Conservation (phyloP, 2,888 invertebrate genomes). For the Himalopsyche kuldschensis region DNA sequence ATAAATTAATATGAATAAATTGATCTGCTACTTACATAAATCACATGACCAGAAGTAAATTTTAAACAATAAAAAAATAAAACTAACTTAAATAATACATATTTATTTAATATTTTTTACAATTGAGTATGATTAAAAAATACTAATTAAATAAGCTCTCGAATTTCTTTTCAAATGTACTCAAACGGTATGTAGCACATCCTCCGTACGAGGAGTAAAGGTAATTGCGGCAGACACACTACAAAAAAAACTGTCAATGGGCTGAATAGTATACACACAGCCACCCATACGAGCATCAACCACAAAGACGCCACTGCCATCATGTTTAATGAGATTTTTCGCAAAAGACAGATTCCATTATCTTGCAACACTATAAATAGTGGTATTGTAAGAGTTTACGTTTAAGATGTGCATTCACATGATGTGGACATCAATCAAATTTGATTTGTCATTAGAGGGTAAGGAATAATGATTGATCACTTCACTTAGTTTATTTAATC, state of each 20-base stretch:
- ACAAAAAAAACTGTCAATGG: constrained; percentile 68
- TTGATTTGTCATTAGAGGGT: neutral
- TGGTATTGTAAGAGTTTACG: no score
- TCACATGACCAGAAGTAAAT: no score
- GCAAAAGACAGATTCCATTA: neutral
- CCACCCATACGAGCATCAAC: constrained; percentile 66
- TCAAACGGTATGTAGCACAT: constrained; percentile 69
- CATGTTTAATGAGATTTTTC: constrained; percentile 8
- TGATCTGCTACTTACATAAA: no score
- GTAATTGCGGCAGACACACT: constrained; percentile 70
- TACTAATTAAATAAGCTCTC: neutral
- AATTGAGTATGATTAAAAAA: neutral
- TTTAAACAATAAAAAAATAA: no score
- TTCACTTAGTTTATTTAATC: neutral
- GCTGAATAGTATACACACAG: constrained; percentile 66
- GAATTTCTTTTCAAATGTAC: constrained; percentile 51
- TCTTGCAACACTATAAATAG: neutral
- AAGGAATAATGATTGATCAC: neutral
- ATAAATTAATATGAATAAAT: no score
- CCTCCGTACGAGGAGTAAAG: constrained; percentile 66
- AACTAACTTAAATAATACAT: no score
- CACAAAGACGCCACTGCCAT: constrained; percentile 54
- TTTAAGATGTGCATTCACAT: no score
- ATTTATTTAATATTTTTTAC: no score
- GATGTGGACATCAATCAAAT: neutral